Conservation (phyloP, 1,140 invertebrate species). For the Stegodyphus mimosarum region DNA sequence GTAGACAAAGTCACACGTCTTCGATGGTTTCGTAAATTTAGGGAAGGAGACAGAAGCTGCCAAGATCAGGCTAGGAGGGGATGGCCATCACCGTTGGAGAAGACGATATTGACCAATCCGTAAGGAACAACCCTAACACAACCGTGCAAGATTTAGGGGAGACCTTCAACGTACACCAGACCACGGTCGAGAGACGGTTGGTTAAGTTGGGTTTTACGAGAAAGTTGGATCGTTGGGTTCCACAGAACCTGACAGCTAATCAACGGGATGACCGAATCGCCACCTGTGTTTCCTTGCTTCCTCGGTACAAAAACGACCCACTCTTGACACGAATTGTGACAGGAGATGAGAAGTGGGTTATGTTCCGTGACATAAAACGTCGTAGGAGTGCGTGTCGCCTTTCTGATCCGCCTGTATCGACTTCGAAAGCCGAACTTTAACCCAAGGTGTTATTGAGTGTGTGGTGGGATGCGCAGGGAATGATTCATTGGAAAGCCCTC, state of each 20-base stretch:
- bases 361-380: not conserved
- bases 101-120: constrained; percentile 2
- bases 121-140: not conserved
- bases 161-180: not conserved
- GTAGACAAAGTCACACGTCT: too few species aligned
- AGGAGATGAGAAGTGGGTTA: not conserved
- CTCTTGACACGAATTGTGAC: too few species aligned
- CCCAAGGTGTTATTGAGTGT: not conserved
- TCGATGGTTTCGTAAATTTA: too few species aligned
- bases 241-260: too few species aligned
- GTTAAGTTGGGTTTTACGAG: too few species aligned
- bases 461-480: not conserved
- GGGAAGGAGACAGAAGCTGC: too few species aligned
- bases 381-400: not conserved
- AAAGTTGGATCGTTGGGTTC: too few species aligned
- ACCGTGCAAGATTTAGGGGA: not conserved
- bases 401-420: not conserved
- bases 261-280: too few species aligned
- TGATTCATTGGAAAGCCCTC: not conserved
- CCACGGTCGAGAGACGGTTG: not conserved
- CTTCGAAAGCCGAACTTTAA: not conserved
- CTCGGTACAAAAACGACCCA: too few species aligned
- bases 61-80: not conserved
- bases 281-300: too few species aligned
- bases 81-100: constrained; percentile 11